Evolutionary conservation across 2,888 invertebrate species (phyloP).

Genomic region (Osedax frankpressi): DNA sequence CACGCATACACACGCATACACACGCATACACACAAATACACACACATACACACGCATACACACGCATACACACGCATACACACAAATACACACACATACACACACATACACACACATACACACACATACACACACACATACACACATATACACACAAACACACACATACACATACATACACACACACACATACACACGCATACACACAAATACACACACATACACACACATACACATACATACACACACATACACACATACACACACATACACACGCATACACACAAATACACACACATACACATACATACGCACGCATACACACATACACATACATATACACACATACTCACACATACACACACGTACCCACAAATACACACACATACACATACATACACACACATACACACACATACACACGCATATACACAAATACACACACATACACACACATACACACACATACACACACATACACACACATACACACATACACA

Average conservation of each 20-base stretch:
- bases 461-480: neutral
- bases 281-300: neutral
- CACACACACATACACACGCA: neutral
- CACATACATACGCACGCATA: neutral
- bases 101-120: neutral
- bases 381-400: neutral
- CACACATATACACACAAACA: neutral
- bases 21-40: neutral
- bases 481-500: neutral
- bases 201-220: neutral
- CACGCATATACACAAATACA: neutral
- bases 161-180: neutral
- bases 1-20: neutral
- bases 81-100: neutral
- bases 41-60: neutral
- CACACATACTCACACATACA: neutral
- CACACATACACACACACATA: neutral
- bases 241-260: neutral
- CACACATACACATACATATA: neutral
- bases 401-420: neutral
- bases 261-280: neutral
- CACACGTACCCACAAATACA: neutral
- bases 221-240: neutral
- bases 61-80: neutral
- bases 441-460: neutral